A percentile compares a stretch with the other conserved stretches of the same genome.
These are phyloP conservation scores for Pitta sordida DNA, from an alignment of 2,113 vertebrate genomes.

Conservation along the genomic window DNA sequence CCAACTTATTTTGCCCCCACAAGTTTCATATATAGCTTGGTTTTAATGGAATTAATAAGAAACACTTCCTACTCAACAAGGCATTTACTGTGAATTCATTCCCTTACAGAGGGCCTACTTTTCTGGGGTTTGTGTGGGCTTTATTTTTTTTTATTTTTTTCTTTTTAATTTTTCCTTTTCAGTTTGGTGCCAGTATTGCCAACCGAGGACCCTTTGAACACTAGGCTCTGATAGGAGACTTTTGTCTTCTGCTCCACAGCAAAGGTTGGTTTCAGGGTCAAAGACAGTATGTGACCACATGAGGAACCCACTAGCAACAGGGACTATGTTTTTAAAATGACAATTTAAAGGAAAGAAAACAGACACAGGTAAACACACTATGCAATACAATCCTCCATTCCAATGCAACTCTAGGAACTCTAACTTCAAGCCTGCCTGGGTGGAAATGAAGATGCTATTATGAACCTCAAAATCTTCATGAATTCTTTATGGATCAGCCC, in stretches of 20 bases:
- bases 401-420: neutral
- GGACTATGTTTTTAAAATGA: neutral
- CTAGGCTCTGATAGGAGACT: neutral
- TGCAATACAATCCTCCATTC: neutral
- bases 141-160: neutral
- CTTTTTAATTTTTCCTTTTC: neutral
- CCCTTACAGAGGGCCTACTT: neutral
- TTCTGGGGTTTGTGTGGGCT: rapidly evolving
- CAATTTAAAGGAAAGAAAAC: neutral
- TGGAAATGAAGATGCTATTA: neutral
- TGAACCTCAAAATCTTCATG: neutral
- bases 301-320: neutral
- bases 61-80: neutral
- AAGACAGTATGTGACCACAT: rapidly evolving
- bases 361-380: neutral
- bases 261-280: neutral
- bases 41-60: neutral
- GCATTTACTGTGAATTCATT: neutral
- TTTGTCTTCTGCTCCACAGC: neutral
- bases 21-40: neutral
- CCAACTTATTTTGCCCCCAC: neutral
- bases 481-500: neutral
- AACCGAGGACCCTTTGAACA: neutral
- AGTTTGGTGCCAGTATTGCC: neutral
- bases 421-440: neutral